phyloP scores from a whole-genome alignment of 2,797 vertebrate genomes.

The Diplodus puntazzo region DNA sequence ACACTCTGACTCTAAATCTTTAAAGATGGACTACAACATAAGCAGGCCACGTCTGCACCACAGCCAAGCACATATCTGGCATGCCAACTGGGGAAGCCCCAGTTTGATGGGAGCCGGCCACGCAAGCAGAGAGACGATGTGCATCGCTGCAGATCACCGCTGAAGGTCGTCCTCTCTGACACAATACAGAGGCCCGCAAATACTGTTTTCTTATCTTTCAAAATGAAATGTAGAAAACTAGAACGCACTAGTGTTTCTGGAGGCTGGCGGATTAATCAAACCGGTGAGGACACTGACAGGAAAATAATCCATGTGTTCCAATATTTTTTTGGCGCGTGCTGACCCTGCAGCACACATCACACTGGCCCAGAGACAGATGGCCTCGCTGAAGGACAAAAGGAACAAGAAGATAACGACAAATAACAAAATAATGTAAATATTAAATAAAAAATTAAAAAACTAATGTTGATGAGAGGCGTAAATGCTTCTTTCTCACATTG shows the following conservation, averaged over 20 bases:
- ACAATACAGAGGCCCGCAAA: not conserved
- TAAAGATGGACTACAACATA: slow-evolving; percentile 54
- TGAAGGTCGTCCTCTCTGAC: slow-evolving; percentile 1
- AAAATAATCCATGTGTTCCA: not conserved
- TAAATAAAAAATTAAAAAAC: no score
- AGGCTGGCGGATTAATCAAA: not conserved
- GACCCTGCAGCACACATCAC: not conserved
- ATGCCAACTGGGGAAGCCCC: slow-evolving; percentile 30
- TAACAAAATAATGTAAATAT: not conserved
- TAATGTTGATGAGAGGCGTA: no score
- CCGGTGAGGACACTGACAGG: not conserved
- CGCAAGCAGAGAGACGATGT: slow-evolving; percentile 5
- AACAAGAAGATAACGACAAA: not conserved
- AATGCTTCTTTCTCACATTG: no score
- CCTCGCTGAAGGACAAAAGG: not conserved
- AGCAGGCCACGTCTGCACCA: slow-evolving; percentile 48
- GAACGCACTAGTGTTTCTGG: not conserved
- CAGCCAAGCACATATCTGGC: slow-evolving; percentile 19
- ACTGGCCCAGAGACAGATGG: not conserved
- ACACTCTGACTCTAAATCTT: slow-evolving; percentile 75
- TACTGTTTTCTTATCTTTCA: not conserved
- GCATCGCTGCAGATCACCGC: not conserved
- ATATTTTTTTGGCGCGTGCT: not conserved
- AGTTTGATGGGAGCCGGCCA: slow-evolving; percentile 11
- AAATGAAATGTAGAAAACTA: not conserved